A percentile compares a stretch with the other conserved stretches of the same genome.
phyloP scores from a whole-genome alignment of 1,140 invertebrate genomes.

The Euschistus heros region DNA sequence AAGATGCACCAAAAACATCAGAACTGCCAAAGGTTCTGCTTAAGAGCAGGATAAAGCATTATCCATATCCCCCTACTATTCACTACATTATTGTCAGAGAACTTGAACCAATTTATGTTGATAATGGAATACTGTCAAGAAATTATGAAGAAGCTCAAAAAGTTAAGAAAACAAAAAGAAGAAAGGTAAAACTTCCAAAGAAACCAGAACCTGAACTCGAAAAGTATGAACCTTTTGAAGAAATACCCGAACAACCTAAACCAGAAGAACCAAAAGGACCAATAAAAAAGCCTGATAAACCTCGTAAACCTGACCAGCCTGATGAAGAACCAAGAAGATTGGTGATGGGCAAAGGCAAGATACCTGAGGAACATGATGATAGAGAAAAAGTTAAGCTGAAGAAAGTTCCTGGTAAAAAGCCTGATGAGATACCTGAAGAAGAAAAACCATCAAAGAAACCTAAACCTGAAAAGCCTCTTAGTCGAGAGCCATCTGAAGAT shows the following conservation, averaged over 20 bases:
- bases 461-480: slow-evolving; percentile 31
- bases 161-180: slow-evolving; percentile 47
- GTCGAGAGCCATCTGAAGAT: slow-evolving; percentile 30
- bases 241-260: slow-evolving; percentile 31
- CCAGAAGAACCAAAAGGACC: slow-evolving; percentile 34
- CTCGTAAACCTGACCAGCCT: slow-evolving; percentile 32
- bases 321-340: slow-evolving; percentile 37
- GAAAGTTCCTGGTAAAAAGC: slow-evolving; percentile 24
- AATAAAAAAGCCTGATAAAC: slow-evolving; percentile 35
- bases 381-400: slow-evolving; percentile 29
- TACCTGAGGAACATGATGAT: slow-evolving; percentile 31
- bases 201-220: slow-evolving; percentile 37
- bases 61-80: slow-evolving; percentile 39
- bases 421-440: slow-evolving; percentile 25
- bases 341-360: slow-evolving; percentile 34
- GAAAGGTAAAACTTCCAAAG: slow-evolving; percentile 38
- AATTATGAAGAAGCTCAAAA: slow-evolving; percentile 56
- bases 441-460: slow-evolving; percentile 30
- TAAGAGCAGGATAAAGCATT: slow-evolving; percentile 47
- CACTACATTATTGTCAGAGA: slow-evolving; percentile 28
- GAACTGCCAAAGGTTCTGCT: slow-evolving; percentile 50
- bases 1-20: slow-evolving; percentile 36
- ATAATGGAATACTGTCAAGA: slow-evolving; percentile 54
- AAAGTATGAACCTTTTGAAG: slow-evolving; percentile 38
- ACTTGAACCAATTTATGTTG: slow-evolving; percentile 34